phyloP scores from a whole-genome alignment of 2,888 invertebrate genomes.

The Troides helena region DNA sequence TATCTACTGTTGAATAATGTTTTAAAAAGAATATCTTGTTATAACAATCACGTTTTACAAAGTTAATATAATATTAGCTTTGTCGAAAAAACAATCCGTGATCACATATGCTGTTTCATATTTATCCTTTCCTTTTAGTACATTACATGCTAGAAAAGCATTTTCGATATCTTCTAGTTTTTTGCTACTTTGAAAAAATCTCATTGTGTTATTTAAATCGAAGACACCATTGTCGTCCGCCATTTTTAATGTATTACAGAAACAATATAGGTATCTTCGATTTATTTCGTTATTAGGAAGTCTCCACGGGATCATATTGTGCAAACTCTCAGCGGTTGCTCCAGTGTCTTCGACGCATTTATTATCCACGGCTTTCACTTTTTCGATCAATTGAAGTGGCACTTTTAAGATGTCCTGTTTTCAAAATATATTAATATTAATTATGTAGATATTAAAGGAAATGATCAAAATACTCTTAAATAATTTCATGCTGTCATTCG shows the following conservation, averaged over 20 bases:
- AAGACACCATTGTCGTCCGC: neutral
- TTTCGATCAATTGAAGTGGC: neutral
- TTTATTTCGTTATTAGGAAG: slow-evolving; percentile 7
- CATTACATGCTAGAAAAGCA: neutral
- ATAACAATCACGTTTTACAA: neutral
- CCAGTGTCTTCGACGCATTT: neutral
- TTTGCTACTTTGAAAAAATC: neutral
- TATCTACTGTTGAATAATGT: too few species aligned
- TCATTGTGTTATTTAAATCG: neutral
- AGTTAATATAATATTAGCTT: neutral
- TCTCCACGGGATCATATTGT: neutral
- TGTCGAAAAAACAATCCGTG: neutral
- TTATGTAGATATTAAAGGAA: too few species aligned
- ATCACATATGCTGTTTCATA: neutral
- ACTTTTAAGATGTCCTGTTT: neutral
- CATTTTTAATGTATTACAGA: neutral
- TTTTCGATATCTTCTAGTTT: neutral
- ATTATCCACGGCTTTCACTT: neutral
- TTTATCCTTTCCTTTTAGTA: neutral
- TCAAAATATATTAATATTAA: too few species aligned
- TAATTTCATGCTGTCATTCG: too few species aligned
- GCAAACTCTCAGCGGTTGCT: neutral
- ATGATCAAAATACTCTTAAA: too few species aligned
- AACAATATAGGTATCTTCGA: neutral
- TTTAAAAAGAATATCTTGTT: too few species aligned